Percentiles rank a stretch among this genome's conserved stretches.
phyloP scores from a whole-genome alignment of 2,113 vertebrate species.

The Todiramphus saurophagus region DNA sequence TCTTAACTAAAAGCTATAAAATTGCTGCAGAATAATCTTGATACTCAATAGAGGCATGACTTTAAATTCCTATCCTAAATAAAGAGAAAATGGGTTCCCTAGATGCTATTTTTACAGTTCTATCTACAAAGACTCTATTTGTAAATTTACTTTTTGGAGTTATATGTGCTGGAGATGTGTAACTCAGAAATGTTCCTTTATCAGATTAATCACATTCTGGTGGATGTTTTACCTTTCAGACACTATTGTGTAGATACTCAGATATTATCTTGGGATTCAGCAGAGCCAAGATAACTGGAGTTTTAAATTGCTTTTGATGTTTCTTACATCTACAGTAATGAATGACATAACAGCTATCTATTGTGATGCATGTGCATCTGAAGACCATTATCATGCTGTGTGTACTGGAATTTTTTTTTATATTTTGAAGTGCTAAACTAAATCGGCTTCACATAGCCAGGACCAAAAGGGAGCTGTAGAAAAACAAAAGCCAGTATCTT shows the following conservation, averaged over 20 bases:
- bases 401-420: background rate
- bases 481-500: background rate
- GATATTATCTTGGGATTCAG: background rate
- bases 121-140: background rate
- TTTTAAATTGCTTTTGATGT: conserved; percentile 22
- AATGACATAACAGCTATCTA: background rate
- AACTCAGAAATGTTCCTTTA: background rate
- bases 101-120: background rate
- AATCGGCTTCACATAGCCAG: background rate
- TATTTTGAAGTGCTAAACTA: background rate
- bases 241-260: background rate
- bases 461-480: background rate
- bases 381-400: background rate
- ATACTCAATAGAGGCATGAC: background rate
- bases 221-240: background rate
- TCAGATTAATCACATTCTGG: background rate
- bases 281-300: background rate
- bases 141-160: background rate
- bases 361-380: background rate
- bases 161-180: fast-evolving
- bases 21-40: background rate
- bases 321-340: background rate
- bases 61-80: background rate
- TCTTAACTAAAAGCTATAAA: background rate
- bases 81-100: background rate